Conservation (phyloP, 2,797 vertebrate genomes). For the Malurus leucopterus region DNA sequence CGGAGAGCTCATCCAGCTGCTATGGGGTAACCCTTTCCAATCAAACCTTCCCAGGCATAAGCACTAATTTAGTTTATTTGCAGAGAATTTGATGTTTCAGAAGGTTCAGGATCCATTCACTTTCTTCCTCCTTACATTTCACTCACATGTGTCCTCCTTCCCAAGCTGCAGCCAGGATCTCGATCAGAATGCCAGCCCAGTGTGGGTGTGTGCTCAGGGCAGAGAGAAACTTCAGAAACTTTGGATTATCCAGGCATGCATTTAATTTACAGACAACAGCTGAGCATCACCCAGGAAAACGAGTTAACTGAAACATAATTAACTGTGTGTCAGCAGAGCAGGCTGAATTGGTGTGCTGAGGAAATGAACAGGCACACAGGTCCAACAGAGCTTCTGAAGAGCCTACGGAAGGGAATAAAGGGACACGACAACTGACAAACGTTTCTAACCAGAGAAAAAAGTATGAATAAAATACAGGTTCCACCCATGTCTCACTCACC, state of each 20-base stretch:
- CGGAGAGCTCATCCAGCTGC: not conserved
- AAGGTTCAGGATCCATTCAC: not conserved
- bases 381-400: not conserved
- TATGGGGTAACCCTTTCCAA: not conserved
- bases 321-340: constrained; percentile 30
- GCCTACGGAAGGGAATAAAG: not conserved
- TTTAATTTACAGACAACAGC: constrained; percentile 34
- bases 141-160: not conserved
- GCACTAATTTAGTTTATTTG: not conserved
- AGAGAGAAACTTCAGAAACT: not conserved
- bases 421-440: not conserved
- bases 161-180: not conserved
- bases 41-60: not conserved
- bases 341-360: constrained; percentile 4
- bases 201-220: not conserved
- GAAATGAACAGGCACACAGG: constrained; percentile 5
- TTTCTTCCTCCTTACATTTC: not conserved
- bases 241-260: constrained; percentile 7
- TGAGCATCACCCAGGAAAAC: constrained; percentile 40
- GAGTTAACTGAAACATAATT: constrained; percentile 35
- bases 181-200: not conserved
- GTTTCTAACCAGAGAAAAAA: constrained; percentile 30
- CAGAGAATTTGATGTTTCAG: not conserved
- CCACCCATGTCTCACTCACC: not conserved
- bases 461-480: not conserved